Percentiles rank a stretch among this genome's conserved stretches.
phyloP scores from a whole-genome alignment of 1,140 invertebrate species.

The Wasmannia auropunctata region DNA sequence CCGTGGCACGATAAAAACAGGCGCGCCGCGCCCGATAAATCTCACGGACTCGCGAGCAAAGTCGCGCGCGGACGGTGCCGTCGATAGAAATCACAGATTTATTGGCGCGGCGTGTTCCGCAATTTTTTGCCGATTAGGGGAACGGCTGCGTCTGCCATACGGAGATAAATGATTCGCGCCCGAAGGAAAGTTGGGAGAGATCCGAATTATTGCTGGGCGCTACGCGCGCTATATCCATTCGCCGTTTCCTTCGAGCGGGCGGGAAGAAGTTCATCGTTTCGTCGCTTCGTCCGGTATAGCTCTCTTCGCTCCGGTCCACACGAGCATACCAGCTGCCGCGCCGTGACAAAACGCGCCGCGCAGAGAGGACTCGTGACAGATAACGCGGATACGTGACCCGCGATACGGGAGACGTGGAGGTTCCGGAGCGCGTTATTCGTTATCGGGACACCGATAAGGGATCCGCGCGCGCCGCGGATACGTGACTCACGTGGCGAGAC shows the following conservation, averaged over 20 bases:
- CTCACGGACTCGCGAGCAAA: slow-evolving; percentile 48
- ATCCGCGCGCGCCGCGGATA: slow-evolving; percentile 26
- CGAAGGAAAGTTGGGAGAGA: slow-evolving; percentile 57
- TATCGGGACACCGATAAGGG: slow-evolving; percentile 36
- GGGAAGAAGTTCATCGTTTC: neutral
- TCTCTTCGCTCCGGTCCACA: too few species aligned
- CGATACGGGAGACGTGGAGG: neutral
- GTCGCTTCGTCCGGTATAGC: neutral
- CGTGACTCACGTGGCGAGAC: slow-evolving; percentile 33
- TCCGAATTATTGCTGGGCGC: neutral
- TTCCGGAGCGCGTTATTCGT: slow-evolving; percentile 27
- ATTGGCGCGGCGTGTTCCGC: slow-evolving; percentile 59
- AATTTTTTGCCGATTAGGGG: slow-evolving; percentile 70
- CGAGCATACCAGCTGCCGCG: too few species aligned
- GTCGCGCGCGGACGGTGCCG: slow-evolving; percentile 54
- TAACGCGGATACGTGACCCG: neutral
- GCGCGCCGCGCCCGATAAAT: slow-evolving; percentile 54
- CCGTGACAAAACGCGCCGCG: neutral
- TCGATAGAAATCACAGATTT: slow-evolving; percentile 71
- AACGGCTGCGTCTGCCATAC: slow-evolving; percentile 70
- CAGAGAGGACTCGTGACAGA: neutral
- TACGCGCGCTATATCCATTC: neutral
- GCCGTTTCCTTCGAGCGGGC: neutral
- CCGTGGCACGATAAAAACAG: slow-evolving; percentile 18
- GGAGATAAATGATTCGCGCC: slow-evolving; percentile 69